Evolutionary conservation across 2,113 vertebrate genomes (phyloP).

Genomic region (Sciurus niger): DNA sequence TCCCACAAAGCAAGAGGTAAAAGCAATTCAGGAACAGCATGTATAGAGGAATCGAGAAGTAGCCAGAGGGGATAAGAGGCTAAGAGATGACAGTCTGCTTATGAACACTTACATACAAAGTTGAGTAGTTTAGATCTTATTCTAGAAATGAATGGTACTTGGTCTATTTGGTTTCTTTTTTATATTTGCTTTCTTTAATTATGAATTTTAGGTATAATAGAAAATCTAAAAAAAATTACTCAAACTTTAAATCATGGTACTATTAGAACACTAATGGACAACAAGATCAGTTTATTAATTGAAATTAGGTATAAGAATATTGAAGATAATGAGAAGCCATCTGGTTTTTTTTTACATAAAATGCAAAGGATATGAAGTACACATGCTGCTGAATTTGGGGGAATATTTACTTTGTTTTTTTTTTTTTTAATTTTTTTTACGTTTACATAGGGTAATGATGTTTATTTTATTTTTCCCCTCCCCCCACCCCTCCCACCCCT

Average conservation of each 20-base stretch:
- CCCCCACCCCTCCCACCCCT: too few species aligned
- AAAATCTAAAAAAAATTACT: neutral
- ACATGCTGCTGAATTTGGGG: neutral
- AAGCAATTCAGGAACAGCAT: neutral
- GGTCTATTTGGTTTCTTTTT: neutral
- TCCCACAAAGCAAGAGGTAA: neutral
- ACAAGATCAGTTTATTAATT: neutral
- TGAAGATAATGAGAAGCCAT: neutral
- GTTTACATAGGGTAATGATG: too few species aligned
- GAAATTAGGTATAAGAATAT: neutral
- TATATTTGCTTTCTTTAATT: neutral
- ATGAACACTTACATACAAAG: neutral
- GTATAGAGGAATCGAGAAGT: neutral
- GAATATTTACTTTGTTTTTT: conserved; percentile 49
- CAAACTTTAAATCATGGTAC: neutral
- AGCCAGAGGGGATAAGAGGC: neutral
- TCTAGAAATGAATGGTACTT: neutral
- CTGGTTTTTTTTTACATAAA: neutral
- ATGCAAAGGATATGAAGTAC: neutral
- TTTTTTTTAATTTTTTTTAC: too few species aligned
- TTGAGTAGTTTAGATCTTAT: neutral
- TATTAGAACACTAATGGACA: neutral
- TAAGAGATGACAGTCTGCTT: neutral
- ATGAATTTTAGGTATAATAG: conserved; percentile 26
- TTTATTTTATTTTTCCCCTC: too few species aligned